Conservation (phyloP, 2,113 vertebrate genomes). For the Tachysurus vachellii region DNA sequence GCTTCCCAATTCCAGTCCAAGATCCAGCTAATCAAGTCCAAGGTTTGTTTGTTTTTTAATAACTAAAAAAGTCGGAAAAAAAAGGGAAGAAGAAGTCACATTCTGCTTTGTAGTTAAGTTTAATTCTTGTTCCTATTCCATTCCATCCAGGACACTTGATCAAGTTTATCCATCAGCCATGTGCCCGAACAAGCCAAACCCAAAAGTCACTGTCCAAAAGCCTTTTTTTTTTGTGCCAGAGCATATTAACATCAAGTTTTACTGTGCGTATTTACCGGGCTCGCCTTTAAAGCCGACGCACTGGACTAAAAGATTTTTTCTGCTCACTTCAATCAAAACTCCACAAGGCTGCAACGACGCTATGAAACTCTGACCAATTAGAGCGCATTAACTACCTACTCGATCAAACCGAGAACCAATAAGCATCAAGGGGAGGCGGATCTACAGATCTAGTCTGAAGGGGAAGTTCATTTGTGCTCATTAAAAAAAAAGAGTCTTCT, state of each 20-base stretch:
- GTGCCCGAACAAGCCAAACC: background rate
- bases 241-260: background rate
- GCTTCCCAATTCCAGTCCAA: background rate
- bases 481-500: background rate
- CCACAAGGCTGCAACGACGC: background rate
- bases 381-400: background rate
- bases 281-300: background rate
- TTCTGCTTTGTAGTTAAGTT: background rate
- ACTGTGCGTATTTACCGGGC: background rate
- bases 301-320: background rate
- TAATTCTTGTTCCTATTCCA: background rate
- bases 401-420: conserved; percentile 13
- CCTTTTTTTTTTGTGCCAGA: background rate
- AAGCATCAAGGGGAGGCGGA: background rate
- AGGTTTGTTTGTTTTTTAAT: background rate
- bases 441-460: background rate
- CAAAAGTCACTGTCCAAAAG: background rate
- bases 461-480: background rate
- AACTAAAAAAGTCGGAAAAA: background rate
- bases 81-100: background rate
- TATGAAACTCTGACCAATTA: conserved; percentile 2
- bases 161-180: conserved; percentile 35
- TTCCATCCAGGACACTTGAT: background rate
- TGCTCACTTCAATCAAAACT: conserved; percentile 9
- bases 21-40: background rate